Evolutionary conservation across 2,888 invertebrate genomes (phyloP), one percentile per base, ranked within the genome.

Genomic region (Sarcophaga variegata): DNA sequence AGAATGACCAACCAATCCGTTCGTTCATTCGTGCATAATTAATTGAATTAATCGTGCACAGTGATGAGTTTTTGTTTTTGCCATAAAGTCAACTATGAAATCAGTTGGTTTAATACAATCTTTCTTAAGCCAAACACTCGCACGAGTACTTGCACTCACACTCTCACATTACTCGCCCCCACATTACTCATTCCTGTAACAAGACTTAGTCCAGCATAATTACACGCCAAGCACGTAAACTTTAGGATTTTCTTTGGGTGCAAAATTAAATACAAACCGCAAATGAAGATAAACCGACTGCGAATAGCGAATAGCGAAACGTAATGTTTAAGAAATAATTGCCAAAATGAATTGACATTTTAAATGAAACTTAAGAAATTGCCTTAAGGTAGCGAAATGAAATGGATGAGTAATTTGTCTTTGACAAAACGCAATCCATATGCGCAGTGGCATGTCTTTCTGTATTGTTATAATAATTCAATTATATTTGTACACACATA

Each of bases 41-140:
- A 83, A 83, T 83, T 62, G 27, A 78, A 67, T 78, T 83, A 72
- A 60, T 74, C 72, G 67, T 72, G 66, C 66, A 25, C 37, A 25
- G 54, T 60, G 25, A 77, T 37, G 64, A 20, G 60, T 27, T 64
- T 83, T 72, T 72, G 72, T 49, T 67, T 83, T 83, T 66, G 62
- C 45, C 72, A 72, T 49, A 78, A 69, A 83, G 77, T 60, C 59
- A 62, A 64, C 11, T 66, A 72, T 83, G 60, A 37, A 78, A 72
- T 67, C 49, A 71, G 47, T 45, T 71, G 27, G 27, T 59, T 64
- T 72, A 82, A 82, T 64, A 70, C 64, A 25, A 5, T 54, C 37
- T 37, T 37, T 37, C 47, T 76, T 71, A 70, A 62, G 64, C 27
- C 70, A 63, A 63, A 49, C 20, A n/a, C 20, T 27, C 4, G 14